Conservation (phyloP, 2,113 vertebrate species). For the Podarcis muralis region DNA sequence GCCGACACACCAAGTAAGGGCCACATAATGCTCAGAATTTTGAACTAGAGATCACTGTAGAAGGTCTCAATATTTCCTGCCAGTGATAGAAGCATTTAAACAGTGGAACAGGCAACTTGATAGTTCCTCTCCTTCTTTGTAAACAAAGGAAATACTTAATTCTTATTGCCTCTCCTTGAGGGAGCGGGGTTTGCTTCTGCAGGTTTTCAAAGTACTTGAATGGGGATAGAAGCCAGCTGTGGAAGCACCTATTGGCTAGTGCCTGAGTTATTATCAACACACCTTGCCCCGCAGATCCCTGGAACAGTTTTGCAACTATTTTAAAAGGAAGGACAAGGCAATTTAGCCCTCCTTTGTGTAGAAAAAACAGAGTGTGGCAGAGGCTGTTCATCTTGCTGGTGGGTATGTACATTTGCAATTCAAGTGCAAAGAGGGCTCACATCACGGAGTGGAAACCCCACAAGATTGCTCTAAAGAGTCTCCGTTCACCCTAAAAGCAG, state of each 20-base stretch:
- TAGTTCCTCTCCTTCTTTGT: background rate
- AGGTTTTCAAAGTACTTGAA: background rate
- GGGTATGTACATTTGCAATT: background rate
- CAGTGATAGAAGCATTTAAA: background rate
- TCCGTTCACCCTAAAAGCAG: background rate
- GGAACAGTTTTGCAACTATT: background rate
- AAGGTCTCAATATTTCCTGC: background rate
- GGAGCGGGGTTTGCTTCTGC: background rate
- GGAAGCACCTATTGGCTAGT: background rate
- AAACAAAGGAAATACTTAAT: background rate
- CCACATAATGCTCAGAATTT: background rate
- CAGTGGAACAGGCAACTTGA: background rate
- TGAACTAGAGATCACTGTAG: background rate
- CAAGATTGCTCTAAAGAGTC: too few relatives aligned
- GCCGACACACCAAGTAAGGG: conserved; percentile 3
- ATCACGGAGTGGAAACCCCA: too few relatives aligned
- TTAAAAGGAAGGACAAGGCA: background rate
- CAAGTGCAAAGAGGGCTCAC: background rate
- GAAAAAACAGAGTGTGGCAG: too few relatives aligned
- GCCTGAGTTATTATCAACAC: background rate
- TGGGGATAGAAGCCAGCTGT: too few relatives aligned
- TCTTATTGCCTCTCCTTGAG: too few relatives aligned
- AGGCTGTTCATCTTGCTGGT: background rate
- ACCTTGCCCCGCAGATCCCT: too few relatives aligned
- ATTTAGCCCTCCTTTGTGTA: too few relatives aligned